Conservation (phyloP, 1,140 invertebrate species). For the Drosophila lacteicornis region DNA sequence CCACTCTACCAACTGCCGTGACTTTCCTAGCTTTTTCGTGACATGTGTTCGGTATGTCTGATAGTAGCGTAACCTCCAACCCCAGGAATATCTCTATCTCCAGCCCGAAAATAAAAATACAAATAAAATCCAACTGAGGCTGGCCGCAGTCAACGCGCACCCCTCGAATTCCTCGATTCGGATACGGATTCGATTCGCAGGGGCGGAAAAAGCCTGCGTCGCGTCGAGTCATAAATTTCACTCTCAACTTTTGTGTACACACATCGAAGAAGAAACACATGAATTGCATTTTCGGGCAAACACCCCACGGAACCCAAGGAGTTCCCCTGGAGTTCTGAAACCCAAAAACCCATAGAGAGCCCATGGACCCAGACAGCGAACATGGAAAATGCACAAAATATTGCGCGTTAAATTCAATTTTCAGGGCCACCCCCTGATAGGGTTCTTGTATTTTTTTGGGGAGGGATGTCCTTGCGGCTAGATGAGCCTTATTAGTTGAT, state of each 20-base stretch:
- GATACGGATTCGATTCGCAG: constrained; percentile 13
- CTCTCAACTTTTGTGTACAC: constrained; percentile 48
- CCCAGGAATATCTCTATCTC: background rate
- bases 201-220: constrained; percentile 49
- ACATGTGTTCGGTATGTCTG: constrained; percentile 71
- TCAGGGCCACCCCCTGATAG: constrained; percentile 45
- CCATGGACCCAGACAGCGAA: constrained; percentile 16
- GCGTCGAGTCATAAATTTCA: constrained; percentile 76
- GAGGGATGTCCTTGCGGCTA: constrained; percentile 63
- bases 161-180: constrained; percentile 34
- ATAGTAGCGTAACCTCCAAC: constrained; percentile 76
- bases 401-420: constrained; percentile 85
- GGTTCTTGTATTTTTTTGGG: background rate
- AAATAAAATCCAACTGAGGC: constrained; percentile 56
- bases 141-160: constrained; percentile 66
- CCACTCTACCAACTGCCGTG: background rate
- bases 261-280: constrained; percentile 60
- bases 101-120: constrained; percentile 5
- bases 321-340: constrained; percentile 3
- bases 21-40: constrained; percentile 63
- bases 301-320: constrained; percentile 38
- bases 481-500: constrained; percentile 85
- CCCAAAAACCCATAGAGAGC: constrained; percentile 24
- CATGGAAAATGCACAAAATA: constrained; percentile 82
- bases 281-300: constrained; percentile 78